These are phyloP conservation scores for Enoplolaimus lenunculus DNA, from an alignment of 2,888 invertebrate species.

Conservation along the genomic window DNA sequence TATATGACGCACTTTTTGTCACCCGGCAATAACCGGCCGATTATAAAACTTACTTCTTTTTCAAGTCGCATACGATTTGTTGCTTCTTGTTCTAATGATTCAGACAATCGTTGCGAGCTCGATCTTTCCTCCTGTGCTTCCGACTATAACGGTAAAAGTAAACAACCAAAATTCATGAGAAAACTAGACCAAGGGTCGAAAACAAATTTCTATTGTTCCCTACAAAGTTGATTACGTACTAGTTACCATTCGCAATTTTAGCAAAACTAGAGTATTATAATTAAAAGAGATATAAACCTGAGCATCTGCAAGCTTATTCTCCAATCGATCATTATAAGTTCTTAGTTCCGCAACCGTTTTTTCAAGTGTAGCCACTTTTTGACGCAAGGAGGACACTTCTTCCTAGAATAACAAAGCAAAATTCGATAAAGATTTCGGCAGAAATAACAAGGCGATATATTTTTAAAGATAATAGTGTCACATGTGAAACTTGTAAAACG, in stretches of 20 bases:
- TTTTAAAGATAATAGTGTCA: too few relatives aligned
- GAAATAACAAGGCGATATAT: too few relatives aligned
- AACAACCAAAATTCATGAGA: too few relatives aligned
- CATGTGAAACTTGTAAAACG: too few relatives aligned
- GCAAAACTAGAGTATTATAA: not conserved
- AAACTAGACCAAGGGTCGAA: too few relatives aligned
- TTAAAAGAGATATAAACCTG: conserved; percentile 22
- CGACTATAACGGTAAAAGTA: too few relatives aligned
- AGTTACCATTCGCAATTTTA: too few relatives aligned
- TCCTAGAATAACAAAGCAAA: not conserved
- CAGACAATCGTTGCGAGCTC: conserved; percentile 69
- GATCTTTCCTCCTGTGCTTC: conserved; percentile 83
- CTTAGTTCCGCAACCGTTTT: conserved; percentile 68
- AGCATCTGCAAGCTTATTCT: conserved; percentile 59
- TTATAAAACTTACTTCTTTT: conserved; percentile 66
- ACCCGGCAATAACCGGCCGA: too few relatives aligned
- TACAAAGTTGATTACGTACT: too few relatives aligned
- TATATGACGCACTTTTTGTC: too few relatives aligned
- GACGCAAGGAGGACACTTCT: conserved; percentile 48
- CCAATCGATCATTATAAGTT: conserved; percentile 71
- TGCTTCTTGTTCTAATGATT: conserved; percentile 75
- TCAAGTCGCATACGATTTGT: conserved; percentile 70
- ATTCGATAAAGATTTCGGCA: too few relatives aligned
- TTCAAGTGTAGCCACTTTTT: conserved; percentile 72
- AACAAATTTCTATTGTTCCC: too few relatives aligned